Conservation (phyloP, 2,797 vertebrate genomes). For the Gymnothorax javanicus region DNA sequence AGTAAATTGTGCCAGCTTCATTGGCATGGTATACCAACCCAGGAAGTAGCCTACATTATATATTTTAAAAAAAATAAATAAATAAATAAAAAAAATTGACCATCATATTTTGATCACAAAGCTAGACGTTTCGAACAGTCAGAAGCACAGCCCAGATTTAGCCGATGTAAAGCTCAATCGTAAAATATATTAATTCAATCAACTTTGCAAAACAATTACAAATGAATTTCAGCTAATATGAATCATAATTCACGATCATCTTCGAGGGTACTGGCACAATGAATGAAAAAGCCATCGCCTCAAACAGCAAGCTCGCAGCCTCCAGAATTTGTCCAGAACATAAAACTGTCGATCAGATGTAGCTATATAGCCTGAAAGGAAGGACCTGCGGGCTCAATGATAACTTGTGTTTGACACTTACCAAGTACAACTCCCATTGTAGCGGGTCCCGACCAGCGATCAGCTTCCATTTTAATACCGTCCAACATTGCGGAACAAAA, state of each 20-base stretch:
- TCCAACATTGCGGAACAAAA: constrained; percentile 79
- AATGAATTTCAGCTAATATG: not conserved
- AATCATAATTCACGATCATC: not conserved
- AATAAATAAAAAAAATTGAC: too few relatives aligned
- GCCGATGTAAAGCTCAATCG: not conserved
- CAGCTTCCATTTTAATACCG: constrained; percentile 84
- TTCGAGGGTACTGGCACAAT: too few relatives aligned
- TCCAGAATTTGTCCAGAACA: not conserved
- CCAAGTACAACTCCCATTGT: constrained; percentile 76
- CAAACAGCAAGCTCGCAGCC: not conserved
- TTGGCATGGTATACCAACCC: not conserved
- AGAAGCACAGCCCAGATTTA: not conserved
- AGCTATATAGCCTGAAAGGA: not conserved
- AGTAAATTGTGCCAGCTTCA: not conserved
- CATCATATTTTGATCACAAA: not conserved
- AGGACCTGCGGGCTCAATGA: not conserved
- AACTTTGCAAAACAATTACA: not conserved
- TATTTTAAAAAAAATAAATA: too few relatives aligned
- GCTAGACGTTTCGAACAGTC: not conserved
- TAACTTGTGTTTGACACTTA: constrained; percentile 61
- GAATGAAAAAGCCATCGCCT: too few relatives aligned
- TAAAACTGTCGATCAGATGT: not conserved
- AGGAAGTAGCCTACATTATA: too few relatives aligned
- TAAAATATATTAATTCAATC: not conserved
- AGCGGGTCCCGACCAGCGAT: constrained; percentile 73